Base-by-base conservation (phyloP, 2,113 vertebrate species). In the Corythoichthys haematopterus region DNA sequence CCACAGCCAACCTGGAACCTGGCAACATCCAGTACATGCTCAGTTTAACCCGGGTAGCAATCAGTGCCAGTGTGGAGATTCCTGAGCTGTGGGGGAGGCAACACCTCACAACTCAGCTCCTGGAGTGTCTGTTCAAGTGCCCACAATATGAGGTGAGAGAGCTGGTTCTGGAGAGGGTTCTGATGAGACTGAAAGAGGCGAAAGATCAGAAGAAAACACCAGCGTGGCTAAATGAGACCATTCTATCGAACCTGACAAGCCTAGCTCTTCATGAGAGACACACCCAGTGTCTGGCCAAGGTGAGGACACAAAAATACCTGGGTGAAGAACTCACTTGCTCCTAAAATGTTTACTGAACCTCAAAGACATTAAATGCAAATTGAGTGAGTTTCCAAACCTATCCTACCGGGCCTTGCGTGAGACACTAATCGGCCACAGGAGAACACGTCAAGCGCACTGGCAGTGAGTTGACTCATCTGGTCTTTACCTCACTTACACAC, bases 251-350 rank as follows among this genome's bases (percentile, higher is more conserved):
- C 56, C 83, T 96, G 64, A 91, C 93, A 66, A 67, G 69, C 56
- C 75, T 94, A 90, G 90, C 91, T 63, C 37, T 94, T 75, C 91
- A 91, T 33, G 97, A 99, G 83, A 91, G 71, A 38, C 93, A 96
- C 84, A 85, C 90, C 16, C 92, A 91, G 72, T 97, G 95, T 88
- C 91, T 95, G 85, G 92, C 92, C 80, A 95, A 93, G 94, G 97
- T 97, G 83, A 84, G 81, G 75, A 63, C 67, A 66, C 75, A 77
- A 81, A 74, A 71, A 60, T 55, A 53, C 6, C 10, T 53, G 20
- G 20, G 51, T n/a, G 38, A 55, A 15, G 59, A 48, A 36, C 11
- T 8, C n/a, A 70, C 64, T 61, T 48, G 4, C 64, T 72, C 52
- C 40, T 64, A 68, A 35, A 62, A 47, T 64, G 68, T 64, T 64